Conservation (phyloP, 1,140 invertebrate species). For the Aplysia californica region DNA sequence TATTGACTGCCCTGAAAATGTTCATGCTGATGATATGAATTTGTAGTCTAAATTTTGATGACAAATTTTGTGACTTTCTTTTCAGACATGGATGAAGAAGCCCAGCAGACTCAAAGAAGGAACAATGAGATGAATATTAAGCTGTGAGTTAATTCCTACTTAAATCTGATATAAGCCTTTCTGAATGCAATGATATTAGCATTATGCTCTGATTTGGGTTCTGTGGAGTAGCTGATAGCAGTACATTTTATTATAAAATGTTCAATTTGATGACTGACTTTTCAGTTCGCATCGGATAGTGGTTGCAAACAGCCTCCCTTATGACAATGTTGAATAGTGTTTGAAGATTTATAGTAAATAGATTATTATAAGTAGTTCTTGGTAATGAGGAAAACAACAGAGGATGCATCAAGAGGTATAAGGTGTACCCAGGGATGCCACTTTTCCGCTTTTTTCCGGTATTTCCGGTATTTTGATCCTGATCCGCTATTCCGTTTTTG, state of each 20-base stretch:
- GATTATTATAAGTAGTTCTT: too few species aligned
- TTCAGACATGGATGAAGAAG: constrained; percentile 30
- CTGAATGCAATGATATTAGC: not conserved
- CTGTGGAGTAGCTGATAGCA: too few species aligned
- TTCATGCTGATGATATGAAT: not conserved
- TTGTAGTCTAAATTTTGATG: too few species aligned
- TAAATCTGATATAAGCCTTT: not conserved
- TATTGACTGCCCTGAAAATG: not conserved
- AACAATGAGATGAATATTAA: constrained; percentile 83
- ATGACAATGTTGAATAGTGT: too few species aligned
- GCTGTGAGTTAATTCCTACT: constrained; percentile 13
- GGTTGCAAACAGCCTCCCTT: too few species aligned
- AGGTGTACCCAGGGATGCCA: too few species aligned
- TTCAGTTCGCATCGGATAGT: not conserved
- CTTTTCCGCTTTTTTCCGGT: too few species aligned
- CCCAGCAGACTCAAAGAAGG: constrained; percentile 74
- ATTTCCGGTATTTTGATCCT: too few species aligned
- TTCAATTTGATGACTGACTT: not conserved
- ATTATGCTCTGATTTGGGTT: not conserved
- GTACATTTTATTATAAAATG: not conserved
- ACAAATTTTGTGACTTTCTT: not conserved
- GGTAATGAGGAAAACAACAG: too few species aligned
- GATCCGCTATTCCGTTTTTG: too few species aligned
- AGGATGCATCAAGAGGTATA: too few species aligned
- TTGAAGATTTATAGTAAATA: too few species aligned